Percentiles rank a stretch among this genome's conserved stretches.
phyloP scores from a whole-genome alignment of 1,140 invertebrate genomes.

The Doryteuthis pealeii region DNA sequence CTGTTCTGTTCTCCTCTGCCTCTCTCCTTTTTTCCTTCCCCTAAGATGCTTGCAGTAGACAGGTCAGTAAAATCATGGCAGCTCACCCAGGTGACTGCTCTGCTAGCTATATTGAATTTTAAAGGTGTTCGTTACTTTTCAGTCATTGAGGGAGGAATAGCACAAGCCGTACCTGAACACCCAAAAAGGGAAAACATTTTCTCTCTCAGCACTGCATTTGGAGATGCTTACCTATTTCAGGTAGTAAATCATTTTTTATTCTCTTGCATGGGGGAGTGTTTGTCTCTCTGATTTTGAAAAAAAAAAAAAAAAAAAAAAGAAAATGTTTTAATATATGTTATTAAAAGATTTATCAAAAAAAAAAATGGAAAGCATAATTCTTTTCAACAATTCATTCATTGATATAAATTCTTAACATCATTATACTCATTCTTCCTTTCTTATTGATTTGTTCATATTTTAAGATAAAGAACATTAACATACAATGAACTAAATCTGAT shows the following conservation, averaged over 20 bases:
- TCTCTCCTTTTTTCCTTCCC: too few relatives aligned
- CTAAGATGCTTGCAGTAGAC: too few relatives aligned
- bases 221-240: conserved; percentile 96
- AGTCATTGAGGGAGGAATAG: conserved; percentile 88
- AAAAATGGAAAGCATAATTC: too few relatives aligned
- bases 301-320: too few relatives aligned
- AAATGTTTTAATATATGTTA: too few relatives aligned
- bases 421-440: too few relatives aligned
- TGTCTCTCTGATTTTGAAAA: not conserved
- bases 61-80: not conserved
- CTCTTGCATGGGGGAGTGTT: not conserved
- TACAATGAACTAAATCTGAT: too few relatives aligned
- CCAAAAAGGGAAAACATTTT: conserved; percentile 97
- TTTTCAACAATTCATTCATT: too few relatives aligned
- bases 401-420: too few relatives aligned
- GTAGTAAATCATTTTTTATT: conserved; percentile 61
- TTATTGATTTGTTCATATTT: too few relatives aligned
- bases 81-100: conserved; percentile 2
- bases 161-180: conserved; percentile 97
- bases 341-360: too few relatives aligned
- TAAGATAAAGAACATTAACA: too few relatives aligned
- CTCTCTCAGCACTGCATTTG: conserved; percentile 95
- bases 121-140: conserved; percentile 30
- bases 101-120: conserved; percentile 10
- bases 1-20: not conserved